Conservation (phyloP, 2,888 invertebrate species). For the Ferrisia virgata region DNA sequence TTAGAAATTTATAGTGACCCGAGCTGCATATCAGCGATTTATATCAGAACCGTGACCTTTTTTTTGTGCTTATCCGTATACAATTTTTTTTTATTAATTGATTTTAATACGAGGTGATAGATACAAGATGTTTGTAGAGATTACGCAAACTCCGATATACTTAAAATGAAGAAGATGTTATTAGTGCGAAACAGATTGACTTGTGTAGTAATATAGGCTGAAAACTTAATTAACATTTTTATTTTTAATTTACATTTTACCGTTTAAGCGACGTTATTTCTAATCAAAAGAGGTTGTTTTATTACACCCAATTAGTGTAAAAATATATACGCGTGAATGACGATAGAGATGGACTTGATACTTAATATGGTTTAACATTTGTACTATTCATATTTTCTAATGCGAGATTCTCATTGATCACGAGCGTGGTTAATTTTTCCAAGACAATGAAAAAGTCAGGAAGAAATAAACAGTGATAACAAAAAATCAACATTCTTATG, state of each 20-base stretch:
- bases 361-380: no score
- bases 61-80: neutral
- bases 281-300: no score
- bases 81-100: neutral
- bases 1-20: constrained; percentile 1
- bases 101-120: constrained; percentile 7
- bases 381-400: no score
- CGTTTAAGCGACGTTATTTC: neutral
- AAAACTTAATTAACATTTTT: neutral
- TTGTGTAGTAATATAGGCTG: neutral
- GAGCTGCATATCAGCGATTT: neutral
- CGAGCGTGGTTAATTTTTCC: no score
- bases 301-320: no score
- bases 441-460: no score
- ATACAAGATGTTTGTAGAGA: neutral
- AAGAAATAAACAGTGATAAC: no score
- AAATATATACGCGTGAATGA: no score
- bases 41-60: constrained; percentile 3
- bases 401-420: no score
- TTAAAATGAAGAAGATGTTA: neutral
- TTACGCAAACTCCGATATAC: neutral
- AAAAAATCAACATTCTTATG: no score
- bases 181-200: neutral
- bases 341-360: no score
- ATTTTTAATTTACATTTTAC: neutral